Percentiles rank a stretch among this genome's conserved stretches.
Conservation (phyloP, 1,140 invertebrate species). For the Drosophila rufa region DNA sequence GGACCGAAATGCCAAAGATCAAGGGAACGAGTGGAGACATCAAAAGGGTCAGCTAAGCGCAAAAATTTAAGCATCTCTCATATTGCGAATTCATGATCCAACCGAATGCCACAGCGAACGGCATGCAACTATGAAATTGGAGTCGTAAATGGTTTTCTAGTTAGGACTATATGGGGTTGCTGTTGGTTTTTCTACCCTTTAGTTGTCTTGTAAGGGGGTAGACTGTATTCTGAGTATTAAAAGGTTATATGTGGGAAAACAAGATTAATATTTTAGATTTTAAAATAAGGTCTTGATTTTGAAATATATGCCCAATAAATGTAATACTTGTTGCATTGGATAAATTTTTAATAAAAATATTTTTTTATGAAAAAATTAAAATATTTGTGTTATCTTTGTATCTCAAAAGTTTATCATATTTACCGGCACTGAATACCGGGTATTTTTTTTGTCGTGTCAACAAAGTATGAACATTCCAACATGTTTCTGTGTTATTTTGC, state of each 20-base stretch:
- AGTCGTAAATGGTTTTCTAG: conserved; percentile 39
- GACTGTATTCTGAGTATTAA: background rate
- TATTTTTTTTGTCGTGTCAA: background rate
- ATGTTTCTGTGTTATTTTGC: conserved; percentile 11
- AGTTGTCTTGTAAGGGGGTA: background rate
- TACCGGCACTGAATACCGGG: no score
- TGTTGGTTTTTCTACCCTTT: conserved; percentile 1
- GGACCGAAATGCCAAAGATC: conserved; percentile 36
- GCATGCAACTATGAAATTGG: conserved; percentile 31
- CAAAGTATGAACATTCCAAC: background rate
- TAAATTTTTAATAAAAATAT: no score
- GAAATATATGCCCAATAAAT: no score
- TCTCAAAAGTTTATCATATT: no score
- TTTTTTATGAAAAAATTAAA: no score
- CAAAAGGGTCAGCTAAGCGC: conserved; percentile 22
- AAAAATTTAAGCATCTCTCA: conserved; percentile 15
- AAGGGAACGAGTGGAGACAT: conserved; percentile 16
- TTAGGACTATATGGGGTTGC: conserved; percentile 4
- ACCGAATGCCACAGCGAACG: conserved; percentile 8
- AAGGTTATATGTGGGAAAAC: background rate
- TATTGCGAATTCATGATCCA: conserved; percentile 15
- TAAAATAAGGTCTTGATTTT: no score
- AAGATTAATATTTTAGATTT: no score
- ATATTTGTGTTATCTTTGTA: no score
- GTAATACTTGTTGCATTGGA: no score